phyloP scores from a whole-genome alignment of 2,797 vertebrate genomes.

The Megaceryle alcyon region DNA sequence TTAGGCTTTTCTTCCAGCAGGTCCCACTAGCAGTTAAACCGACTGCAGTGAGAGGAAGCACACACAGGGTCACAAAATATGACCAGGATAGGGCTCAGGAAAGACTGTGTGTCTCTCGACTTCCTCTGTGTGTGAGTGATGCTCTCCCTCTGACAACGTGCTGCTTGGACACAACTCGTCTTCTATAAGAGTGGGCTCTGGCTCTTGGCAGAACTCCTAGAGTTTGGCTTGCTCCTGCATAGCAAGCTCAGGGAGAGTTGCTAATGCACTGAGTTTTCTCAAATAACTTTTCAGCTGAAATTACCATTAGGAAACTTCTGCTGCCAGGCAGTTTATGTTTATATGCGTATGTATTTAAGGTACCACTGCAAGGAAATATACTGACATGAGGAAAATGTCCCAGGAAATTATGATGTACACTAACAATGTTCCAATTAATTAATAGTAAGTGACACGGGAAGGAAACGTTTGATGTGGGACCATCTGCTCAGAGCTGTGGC shows the following conservation, averaged over 20 bases:
- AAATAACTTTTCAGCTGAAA: neutral
- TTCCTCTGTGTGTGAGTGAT: rapidly evolving
- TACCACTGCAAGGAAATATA: neutral
- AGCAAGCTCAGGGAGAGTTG: neutral
- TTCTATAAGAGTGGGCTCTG: neutral
- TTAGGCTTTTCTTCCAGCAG: neutral
- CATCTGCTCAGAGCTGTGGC: conserved; percentile 62
- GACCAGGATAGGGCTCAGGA: neutral
- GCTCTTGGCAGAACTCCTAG: neutral
- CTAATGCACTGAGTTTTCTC: neutral
- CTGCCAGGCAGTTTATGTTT: neutral
- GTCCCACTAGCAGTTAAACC: neutral
- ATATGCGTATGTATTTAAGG: neutral
- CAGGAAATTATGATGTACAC: neutral
- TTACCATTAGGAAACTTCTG: neutral
- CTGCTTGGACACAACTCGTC: neutral
- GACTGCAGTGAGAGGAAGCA: neutral
- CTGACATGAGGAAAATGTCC: neutral
- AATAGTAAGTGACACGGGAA: conserved; percentile 43
- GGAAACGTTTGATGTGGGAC: neutral
- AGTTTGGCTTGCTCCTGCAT: neutral
- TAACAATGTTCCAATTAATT: conserved; percentile 54
- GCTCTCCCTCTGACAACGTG: neutral
- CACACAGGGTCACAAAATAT: neutral
- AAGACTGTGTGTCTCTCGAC: neutral